Conservation (phyloP, 2,888 invertebrate genomes). For the Thymelicus acteon region DNA sequence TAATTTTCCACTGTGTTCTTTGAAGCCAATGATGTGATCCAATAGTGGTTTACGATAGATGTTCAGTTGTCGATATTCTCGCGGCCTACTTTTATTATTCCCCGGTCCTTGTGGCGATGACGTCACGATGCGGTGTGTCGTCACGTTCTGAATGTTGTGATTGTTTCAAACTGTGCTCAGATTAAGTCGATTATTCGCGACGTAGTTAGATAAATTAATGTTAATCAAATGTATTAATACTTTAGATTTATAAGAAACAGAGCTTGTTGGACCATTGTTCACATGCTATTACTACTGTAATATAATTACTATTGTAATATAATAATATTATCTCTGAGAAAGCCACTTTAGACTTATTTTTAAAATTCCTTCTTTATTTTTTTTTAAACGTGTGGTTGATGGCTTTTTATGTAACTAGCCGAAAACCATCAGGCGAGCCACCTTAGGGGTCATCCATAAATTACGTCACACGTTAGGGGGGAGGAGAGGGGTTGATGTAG, state of each 20-base stretch:
- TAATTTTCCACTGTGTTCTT: conserved; percentile 38
- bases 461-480: no score
- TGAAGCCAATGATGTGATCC: conserved; percentile 43
- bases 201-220: conserved; percentile 65
- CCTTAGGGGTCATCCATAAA: no score
- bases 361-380: background rate
- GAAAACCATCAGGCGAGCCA: no score
- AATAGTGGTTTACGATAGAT: conserved; percentile 42
- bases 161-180: conserved; percentile 67
- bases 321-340: conserved; percentile 47
- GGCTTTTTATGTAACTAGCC: no score
- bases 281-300: conserved; percentile 67
- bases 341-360: conserved; percentile 27
- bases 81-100: conserved; percentile 53
- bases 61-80: conserved; percentile 35
- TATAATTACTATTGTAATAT: conserved; percentile 56
- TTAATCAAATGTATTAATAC: conserved; percentile 66
- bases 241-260: conserved; percentile 57
- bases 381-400: no score
- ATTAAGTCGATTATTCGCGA: conserved; percentile 61
- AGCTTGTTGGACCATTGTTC: conserved; percentile 82
- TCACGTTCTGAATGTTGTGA: conserved; percentile 69
- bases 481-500: no score
- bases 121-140: conserved; percentile 2
- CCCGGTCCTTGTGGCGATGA: conserved; percentile 49